phyloP scores from a whole-genome alignment of 2,797 vertebrate genomes.

The Myotis planiceps region DNA sequence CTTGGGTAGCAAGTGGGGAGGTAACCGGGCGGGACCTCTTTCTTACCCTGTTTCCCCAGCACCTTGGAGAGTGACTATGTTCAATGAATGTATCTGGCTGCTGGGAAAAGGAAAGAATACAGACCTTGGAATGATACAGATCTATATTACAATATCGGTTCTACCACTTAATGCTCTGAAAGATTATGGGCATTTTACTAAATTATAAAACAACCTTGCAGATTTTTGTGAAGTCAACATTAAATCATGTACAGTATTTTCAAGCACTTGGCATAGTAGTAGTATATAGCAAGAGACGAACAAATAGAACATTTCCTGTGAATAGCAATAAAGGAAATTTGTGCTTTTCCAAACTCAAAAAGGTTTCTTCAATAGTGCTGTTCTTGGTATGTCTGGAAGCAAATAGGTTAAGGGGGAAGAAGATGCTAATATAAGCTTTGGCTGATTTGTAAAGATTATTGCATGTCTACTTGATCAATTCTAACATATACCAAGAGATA shows the following conservation, averaged over 20 bases:
- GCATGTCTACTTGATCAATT: neutral
- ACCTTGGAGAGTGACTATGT: neutral
- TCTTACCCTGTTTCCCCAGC: neutral
- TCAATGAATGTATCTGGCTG: neutral
- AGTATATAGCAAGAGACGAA: neutral
- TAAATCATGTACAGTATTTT: neutral
- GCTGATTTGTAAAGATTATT: conserved; percentile 1
- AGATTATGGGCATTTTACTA: neutral
- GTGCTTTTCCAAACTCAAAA: neutral
- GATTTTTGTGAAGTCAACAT: neutral
- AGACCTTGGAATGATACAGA: neutral
- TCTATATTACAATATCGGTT: neutral
- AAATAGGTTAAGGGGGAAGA: neutral
- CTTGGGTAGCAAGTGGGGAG: neutral
- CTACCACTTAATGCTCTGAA: neutral
- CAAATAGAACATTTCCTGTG: neutral
- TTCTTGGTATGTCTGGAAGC: neutral
- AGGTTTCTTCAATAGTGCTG: neutral
- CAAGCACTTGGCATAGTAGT: neutral
- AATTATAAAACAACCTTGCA: neutral
- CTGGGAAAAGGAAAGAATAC: neutral
- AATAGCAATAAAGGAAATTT: neutral
- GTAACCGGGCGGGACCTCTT: neutral
- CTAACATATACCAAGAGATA: neutral
- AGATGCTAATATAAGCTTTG: neutral